Base-by-base conservation (phyloP, 1,140 invertebrate genomes). In the Drosophila serrata region DNA sequence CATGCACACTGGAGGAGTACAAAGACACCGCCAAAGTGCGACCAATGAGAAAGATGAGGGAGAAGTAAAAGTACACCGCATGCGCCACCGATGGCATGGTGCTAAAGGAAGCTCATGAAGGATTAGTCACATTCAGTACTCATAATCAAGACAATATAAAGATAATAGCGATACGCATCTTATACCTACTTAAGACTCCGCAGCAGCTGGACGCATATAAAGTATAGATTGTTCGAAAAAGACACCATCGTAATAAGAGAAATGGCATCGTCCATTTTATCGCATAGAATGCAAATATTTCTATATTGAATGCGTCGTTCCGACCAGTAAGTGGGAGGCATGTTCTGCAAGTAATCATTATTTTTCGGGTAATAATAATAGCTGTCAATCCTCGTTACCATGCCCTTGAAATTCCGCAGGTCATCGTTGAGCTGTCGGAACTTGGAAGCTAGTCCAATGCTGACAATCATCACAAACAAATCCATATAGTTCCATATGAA, bases 61-160 rank as follows among this genome's bases (percentile, higher is more conserved):
- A 96, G 58, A 94, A 95, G 65, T 95, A 95, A 67, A 95, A 96
- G 78, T 96, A 96, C 0, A 94, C 62, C 3, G 81, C 63, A 58
- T 93, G 90, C 0, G 78, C 81, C 37, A 90, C 69, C 22, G 92
- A 90, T 13, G 92, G 91, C 92, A 92, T 92, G 31, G 81, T 79
- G 42, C 92, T 93, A n/a, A 37, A 1, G 57, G 55, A 60, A 17
- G n/a, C n/a, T n/a, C 17, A 12, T 6, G 12, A 2, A 19, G 40
- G 6, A 42, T 42, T 11, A 42, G 9, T 42, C 17, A 4, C n/a
- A n/a, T n/a, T n/a, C n/a, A 9, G 27, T 12, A 11, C 1, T 58
- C 27, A 24, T 37, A 31, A 11, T 17, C n/a, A 17, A 27, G 15
- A 11, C 0, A 22, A 22, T 13, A 40, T 24, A 45, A 13, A 22